phyloP scores from a whole-genome alignment of 2,888 invertebrate genomes.

The Spisula subtruncata region DNA sequence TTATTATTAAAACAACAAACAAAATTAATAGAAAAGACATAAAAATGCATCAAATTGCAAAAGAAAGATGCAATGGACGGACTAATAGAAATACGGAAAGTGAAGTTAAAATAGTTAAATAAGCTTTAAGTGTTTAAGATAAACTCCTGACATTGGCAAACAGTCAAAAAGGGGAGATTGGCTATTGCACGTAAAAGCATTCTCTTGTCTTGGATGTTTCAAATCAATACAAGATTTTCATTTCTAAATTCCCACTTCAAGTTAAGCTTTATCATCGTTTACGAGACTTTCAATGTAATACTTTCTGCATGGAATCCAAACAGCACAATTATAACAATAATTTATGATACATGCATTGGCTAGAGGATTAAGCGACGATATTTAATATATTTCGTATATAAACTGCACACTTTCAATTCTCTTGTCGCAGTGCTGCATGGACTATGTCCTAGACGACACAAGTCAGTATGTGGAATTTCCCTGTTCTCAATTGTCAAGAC shows the following conservation, averaged over 20 bases:
- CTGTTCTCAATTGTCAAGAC: no score
- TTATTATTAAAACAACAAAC: neutral
- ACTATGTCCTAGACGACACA: neutral
- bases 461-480: neutral
- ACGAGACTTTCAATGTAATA: neutral
- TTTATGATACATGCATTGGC: neutral
- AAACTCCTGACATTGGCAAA: conserved; percentile 19
- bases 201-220: neutral
- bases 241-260: conserved; percentile 1
- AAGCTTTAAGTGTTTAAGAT: neutral
- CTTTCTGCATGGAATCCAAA: neutral
- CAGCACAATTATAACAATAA: neutral
- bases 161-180: neutral
- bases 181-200: neutral
- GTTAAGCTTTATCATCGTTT: neutral
- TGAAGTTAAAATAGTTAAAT: neutral
- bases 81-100: neutral
- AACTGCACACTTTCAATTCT: neutral
- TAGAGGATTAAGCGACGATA: neutral
- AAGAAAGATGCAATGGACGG: no score
- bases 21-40: neutral
- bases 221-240: neutral
- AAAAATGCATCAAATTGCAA: neutral
- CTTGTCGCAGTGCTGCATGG: neutral
- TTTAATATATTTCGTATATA: neutral